Base-by-base conservation (phyloP, 2,113 vertebrate genomes). In the Axis porcinus region DNA sequence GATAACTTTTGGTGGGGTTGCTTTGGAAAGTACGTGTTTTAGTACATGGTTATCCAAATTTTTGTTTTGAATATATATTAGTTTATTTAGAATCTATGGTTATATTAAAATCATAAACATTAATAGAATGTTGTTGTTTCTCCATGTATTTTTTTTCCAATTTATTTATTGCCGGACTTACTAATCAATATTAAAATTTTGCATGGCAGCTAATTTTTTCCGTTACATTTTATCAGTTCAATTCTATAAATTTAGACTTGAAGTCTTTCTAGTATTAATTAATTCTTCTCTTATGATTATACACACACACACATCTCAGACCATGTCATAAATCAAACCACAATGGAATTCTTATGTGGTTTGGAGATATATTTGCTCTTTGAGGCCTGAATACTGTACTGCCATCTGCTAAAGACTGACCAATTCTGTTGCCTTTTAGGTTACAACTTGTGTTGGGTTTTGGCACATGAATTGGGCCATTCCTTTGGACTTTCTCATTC, bases 401-500 rank as follows among this genome's bases (percentile, higher is more conserved):
- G 6, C 15, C 14, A 33, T 17, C 30, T 64, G 30, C 28, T 64
- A 64, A 64, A 33, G 62, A 64, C 62, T 64, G 62, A 64, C 15
- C 6, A 15, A 64, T 64, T 64, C 30, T 64, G 62, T 33, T 64
- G 30, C 62, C 62, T n/a, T 64, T n/a, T 64, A 64, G 62, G 17
- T 64, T 64, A 16, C 62, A 64, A n/a, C 62, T 64, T 64, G 30
- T 33, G 7, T 17, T 7, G 13, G 30, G 62, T n/a, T n/a, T 64
- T 16, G 62, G 62, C 14, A 30, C 62, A 99, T 98, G 99, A 99
- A 98, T 96, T 99, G 88, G 99, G 99, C 52, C 99, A 99, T 96
- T 99, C 99, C 47, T 85, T 99, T 89, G 99, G 99, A 52, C 98
- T 99, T 43, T 64, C 86, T 50, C 99, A 99, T 98, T 99, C 99